Conservation (phyloP, 2,797 vertebrate species). For the Phoeniculus purpureus region DNA sequence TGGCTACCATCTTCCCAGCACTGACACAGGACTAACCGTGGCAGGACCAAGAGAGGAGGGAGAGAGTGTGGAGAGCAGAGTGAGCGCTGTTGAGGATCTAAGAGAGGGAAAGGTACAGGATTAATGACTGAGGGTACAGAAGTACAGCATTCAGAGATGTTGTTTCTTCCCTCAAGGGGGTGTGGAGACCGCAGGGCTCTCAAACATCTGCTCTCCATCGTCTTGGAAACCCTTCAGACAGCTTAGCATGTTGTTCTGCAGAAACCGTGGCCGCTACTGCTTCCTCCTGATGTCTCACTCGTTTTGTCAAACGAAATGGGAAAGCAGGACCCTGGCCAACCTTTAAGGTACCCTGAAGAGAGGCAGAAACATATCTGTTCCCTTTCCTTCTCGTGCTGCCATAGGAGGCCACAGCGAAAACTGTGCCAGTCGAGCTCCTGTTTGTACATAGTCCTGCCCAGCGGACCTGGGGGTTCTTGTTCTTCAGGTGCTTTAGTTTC, state of each 20-base stretch:
- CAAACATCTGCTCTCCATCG: not conserved
- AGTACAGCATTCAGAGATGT: not conserved
- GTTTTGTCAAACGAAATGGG: not conserved
- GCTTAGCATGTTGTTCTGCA: not conserved
- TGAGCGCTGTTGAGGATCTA: not conserved
- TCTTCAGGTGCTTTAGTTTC: not conserved
- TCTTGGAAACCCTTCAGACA: not conserved
- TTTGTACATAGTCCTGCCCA: not conserved
- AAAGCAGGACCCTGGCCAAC: not conserved
- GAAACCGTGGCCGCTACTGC: not conserved
- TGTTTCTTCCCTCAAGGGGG: not conserved
- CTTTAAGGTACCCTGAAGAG: not conserved
- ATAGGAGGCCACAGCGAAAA: rapidly evolving
- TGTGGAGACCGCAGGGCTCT: not conserved
- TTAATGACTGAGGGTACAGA: not conserved
- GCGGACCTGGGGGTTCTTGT: not conserved
- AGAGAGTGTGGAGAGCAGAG: not conserved
- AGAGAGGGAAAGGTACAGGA: rapidly evolving
- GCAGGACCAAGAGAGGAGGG: not conserved
- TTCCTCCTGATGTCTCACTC: not conserved
- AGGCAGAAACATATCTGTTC: not conserved
- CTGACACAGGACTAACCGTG: rapidly evolving
- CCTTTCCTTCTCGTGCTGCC: not conserved
- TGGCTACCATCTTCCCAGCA: no score
- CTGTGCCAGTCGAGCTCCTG: not conserved